These are phyloP conservation scores for Halichoerus grypus DNA, from an alignment of 2,113 vertebrate species.

Conservation along the genomic window DNA sequence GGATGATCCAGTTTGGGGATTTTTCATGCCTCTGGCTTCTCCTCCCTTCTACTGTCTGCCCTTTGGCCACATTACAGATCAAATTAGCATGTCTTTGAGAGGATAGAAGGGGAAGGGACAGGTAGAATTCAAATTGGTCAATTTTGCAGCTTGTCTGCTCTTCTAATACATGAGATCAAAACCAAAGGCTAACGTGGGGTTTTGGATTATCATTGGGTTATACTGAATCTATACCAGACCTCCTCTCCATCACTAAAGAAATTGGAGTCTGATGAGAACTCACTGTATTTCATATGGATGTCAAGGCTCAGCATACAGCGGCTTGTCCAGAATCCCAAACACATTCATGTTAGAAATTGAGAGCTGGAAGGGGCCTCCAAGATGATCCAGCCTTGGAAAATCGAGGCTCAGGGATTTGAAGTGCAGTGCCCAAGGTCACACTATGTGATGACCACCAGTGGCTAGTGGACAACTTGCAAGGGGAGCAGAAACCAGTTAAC, in stretches of 20 bases:
- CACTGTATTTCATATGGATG: background rate
- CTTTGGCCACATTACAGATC: slow-evolving; percentile 80
- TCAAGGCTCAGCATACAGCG: background rate
- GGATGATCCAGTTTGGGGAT: slow-evolving; percentile 82
- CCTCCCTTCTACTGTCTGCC: slow-evolving; percentile 81
- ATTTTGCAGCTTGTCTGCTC: slow-evolving; percentile 47
- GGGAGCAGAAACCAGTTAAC: background rate
- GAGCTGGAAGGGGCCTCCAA: background rate
- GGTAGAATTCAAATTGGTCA: slow-evolving; percentile 79
- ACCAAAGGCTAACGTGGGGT: slow-evolving; percentile 53
- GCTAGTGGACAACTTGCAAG: background rate
- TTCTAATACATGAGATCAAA: slow-evolving; percentile 73
- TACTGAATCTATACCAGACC: slow-evolving; percentile 63
- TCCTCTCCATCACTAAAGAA: slow-evolving; percentile 51
- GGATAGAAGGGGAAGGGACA: slow-evolving; percentile 75
- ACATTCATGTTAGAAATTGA: background rate
- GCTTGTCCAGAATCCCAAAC: slow-evolving; percentile 48
- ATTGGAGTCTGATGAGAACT: background rate
- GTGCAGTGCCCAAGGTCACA: background rate
- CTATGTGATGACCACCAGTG: background rate
- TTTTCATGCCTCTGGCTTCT: slow-evolving; percentile 84
- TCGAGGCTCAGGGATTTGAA: background rate
- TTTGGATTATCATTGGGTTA: slow-evolving; percentile 74
- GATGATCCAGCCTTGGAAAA: slow-evolving; percentile 11
- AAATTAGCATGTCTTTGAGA: slow-evolving; percentile 81